phyloP scores from a whole-genome alignment of 2,797 vertebrate species.

The Pangasius macronema region DNA sequence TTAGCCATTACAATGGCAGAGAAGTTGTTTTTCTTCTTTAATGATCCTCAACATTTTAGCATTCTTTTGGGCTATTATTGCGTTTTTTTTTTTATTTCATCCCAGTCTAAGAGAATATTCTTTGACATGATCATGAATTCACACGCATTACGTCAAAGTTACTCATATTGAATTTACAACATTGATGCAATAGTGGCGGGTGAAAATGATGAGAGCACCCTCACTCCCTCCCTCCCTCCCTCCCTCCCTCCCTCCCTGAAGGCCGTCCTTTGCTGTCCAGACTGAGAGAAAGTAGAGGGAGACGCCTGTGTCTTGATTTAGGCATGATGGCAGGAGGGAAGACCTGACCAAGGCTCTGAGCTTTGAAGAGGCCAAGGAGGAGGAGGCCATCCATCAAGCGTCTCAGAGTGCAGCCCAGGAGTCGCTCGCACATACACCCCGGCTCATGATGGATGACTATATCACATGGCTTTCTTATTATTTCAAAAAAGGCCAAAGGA shows the following conservation, averaged over 20 bases:
- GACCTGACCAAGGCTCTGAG: slow-evolving; percentile 66
- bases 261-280: slow-evolving; percentile 45
- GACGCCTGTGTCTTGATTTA: slow-evolving; percentile 75
- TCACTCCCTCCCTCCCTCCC: slow-evolving; percentile 31
- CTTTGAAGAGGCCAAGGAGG: slow-evolving; percentile 74
- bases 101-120: background rate
- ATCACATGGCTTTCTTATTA: slow-evolving; percentile 63
- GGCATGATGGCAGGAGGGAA: slow-evolving; percentile 69
- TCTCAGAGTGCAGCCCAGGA: slow-evolving; percentile 69
- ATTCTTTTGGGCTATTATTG: background rate
- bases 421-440: slow-evolving; percentile 65
- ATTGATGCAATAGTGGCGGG: slow-evolving; percentile 36
- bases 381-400: slow-evolving; percentile 76
- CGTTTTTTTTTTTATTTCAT: background rate
- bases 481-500: slow-evolving; percentile 70
- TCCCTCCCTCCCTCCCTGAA: slow-evolving; percentile 23
- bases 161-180: slow-evolving; percentile 38
- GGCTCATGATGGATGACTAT: slow-evolving; percentile 72
- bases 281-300: slow-evolving; percentile 49
- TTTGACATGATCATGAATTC: slow-evolving; percentile 21
- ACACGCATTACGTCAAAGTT: slow-evolving; percentile 32
- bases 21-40: background rate
- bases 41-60: background rate
- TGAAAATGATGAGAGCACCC: slow-evolving; percentile 49
- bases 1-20: slow-evolving; percentile 20